Evolutionary conservation across 2,888 invertebrate species (phyloP).

Genomic region (Homarus gammarus): DNA sequence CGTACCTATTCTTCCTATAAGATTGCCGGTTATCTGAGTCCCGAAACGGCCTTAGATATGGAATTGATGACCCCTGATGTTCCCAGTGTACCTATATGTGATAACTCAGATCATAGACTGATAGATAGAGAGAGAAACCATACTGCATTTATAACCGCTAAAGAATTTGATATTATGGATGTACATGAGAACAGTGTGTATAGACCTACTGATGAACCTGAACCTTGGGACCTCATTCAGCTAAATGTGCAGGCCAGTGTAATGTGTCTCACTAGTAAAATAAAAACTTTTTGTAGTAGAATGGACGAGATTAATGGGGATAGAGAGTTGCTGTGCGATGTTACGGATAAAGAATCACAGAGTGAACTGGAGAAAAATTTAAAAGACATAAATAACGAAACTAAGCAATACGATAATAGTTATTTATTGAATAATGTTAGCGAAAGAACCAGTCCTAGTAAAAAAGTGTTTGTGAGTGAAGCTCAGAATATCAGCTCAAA

Average conservation of each 20-base stretch:
- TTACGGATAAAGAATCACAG: conserved; percentile 5
- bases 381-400: not conserved
- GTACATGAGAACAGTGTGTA: conserved; percentile 80
- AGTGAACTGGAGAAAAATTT: conserved; percentile 7
- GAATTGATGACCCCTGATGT: conserved; percentile 65
- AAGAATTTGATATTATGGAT: conserved; percentile 66
- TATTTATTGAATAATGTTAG: not conserved
- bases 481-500: conserved; percentile 56
- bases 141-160: conserved; percentile 21
- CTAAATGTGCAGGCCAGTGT: conserved; percentile 92
- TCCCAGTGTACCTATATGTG: conserved; percentile 30
- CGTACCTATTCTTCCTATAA: conserved; percentile 64
- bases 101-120: conserved; percentile 15
- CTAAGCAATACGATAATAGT: not conserved
- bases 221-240: conserved; percentile 91
- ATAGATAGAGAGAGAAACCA: conserved; percentile 2
- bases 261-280: conserved; percentile 91
- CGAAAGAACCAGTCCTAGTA: conserved; percentile 41
- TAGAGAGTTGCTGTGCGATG: not conserved
- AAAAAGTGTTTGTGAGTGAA: conserved; percentile 37
- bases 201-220: conserved; percentile 89
- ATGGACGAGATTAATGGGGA: not conserved
- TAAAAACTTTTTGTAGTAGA: conserved; percentile 87
- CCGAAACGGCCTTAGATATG: conserved; percentile 68
- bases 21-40: conserved; percentile 69